Evolutionary conservation across 2,113 vertebrate species (phyloP).

Genomic region (Microcebus ravelobensis): DNA sequence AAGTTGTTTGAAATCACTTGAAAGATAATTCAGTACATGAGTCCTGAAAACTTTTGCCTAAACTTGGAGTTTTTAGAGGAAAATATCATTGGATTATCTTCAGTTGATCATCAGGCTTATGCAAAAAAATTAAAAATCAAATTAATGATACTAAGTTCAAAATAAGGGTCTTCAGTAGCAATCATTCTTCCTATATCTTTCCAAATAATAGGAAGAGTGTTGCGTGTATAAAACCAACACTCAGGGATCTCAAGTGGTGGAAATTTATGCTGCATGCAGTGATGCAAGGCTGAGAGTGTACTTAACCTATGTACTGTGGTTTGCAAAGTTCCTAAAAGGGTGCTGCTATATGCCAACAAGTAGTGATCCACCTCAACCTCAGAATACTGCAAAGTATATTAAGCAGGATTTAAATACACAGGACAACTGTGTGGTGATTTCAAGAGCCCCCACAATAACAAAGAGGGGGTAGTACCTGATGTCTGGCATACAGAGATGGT

Average conservation of each 20-base stretch:
- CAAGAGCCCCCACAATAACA: background rate
- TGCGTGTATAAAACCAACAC: background rate
- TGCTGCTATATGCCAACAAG: background rate
- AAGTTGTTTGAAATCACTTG: constrained; percentile 32
- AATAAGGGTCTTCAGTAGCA: background rate
- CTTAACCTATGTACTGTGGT: background rate
- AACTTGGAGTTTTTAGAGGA: background rate
- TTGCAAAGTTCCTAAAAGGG: background rate
- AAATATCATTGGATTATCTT: background rate
- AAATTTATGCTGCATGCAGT: background rate
- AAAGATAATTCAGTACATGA: constrained; percentile 2
- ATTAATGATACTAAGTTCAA: background rate
- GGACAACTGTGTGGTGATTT: background rate
- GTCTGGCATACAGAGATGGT: background rate
- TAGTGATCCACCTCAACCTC: background rate
- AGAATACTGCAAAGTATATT: background rate
- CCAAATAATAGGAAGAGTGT: background rate
- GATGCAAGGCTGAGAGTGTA: background rate
- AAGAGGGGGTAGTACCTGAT: background rate
- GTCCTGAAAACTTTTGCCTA: constrained; percentile 14
- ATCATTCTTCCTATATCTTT: background rate
- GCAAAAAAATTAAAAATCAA: background rate
- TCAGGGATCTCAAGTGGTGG: background rate
- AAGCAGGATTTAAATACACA: background rate
- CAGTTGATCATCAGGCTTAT: background rate